Conservation (phyloP, 2,113 vertebrate species). For the Neogobius melanostomus region DNA sequence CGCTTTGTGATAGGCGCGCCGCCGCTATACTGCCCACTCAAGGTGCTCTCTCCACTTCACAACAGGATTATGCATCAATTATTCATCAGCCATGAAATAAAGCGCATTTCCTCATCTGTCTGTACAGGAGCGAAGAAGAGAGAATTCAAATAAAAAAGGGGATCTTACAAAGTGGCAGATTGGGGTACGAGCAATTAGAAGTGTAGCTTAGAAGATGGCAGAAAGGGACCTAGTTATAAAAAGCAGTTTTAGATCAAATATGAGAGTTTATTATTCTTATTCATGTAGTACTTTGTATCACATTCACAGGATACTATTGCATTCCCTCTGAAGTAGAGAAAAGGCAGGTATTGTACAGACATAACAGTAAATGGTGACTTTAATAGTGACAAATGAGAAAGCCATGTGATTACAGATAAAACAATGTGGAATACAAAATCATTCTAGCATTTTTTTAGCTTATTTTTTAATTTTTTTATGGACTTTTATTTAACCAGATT, state of each 20-base stretch:
- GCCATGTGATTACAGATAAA: no score
- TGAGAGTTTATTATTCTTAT: constrained; percentile 28
- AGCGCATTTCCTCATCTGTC: constrained; percentile 54
- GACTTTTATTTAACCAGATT: no score
- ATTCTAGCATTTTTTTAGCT: no score
- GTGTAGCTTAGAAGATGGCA: constrained; percentile 33
- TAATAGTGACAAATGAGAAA: no score
- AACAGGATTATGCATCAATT: constrained; percentile 63
- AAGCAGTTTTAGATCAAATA: constrained; percentile 11
- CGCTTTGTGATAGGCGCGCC: constrained; percentile 24
- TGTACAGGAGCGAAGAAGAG: constrained; percentile 36
- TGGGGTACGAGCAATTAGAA: constrained; percentile 42
- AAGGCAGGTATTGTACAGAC: neutral
- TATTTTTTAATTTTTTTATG: no score
- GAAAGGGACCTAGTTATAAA: neutral
- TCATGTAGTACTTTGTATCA: constrained; percentile 31
- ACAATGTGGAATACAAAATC: no score
- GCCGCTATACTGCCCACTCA: constrained; percentile 26
- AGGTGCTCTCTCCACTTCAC: constrained; percentile 62
- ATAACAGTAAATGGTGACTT: neutral
- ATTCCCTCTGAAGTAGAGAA: constrained; percentile 19
- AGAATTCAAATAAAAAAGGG: constrained; percentile 50
- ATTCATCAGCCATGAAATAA: constrained; percentile 69
- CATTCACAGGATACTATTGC: constrained; percentile 22
- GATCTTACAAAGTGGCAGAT: constrained; percentile 7